Evolutionary conservation across 2,113 vertebrate genomes (phyloP), one percentile per base, ranked within the genome.

Genomic region (Calypte anna): DNA sequence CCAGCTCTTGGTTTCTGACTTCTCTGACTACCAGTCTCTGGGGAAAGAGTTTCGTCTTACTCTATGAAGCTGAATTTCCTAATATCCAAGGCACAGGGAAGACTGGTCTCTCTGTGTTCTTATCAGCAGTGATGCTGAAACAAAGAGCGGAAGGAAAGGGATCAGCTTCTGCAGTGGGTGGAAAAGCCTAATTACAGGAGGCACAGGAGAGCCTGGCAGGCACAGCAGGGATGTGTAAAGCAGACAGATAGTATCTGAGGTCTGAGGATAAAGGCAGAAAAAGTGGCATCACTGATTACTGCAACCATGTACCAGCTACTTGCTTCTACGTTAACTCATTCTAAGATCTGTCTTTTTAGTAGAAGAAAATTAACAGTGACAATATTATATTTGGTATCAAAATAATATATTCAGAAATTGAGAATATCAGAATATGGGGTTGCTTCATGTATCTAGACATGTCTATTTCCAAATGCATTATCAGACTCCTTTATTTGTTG

Each of bases 251-350:
- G 4, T 4, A 21, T 43, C 38, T 14, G 5, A 70, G 3, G 3
- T n/a, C 4, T 33, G 25, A 75, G 22, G 10, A 25, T 17, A 72
- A 5, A 43, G 9, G 19, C 8, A 58, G 28, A 55, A 83, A 70
- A 83, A 21, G 2, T 3, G 5, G 2, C 8, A 27, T 30, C 9
- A 30, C 3, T 2, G 57, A 4, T 0, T 4, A 6, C 16, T 43
- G 16, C n/a, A 36, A 70, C 2, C 2, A 46, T 23, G 6, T 18
- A 58, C 58, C 17, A 68, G 3, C 13, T 74, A 63, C 7, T 12
- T 74, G 9, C 21, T 89, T 70, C 28, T 61, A 18, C 21, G 33
- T 58, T 83, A 68, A 14, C 3, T 50, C 33, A 20, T 31, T 7
- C 8, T 44, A 30, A 73, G 4, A 63, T 46, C 23, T 44, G 19